Evolutionary conservation across 1,140 invertebrate genomes (phyloP), one percentile per base, ranked within the genome.

Genomic region (Cydia strobilella): DNA sequence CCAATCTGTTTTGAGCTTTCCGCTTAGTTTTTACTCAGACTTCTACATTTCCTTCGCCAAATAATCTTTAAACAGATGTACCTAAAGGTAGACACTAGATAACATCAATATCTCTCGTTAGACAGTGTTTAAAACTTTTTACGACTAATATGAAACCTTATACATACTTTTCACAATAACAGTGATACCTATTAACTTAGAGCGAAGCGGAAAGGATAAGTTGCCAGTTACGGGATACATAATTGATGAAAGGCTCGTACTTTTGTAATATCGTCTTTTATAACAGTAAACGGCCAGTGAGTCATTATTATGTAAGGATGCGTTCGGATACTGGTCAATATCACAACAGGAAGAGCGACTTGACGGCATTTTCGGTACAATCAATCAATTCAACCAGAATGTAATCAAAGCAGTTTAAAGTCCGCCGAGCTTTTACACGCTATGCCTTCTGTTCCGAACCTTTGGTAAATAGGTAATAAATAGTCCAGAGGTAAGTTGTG

Each of bases 151-250:
- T 23, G 4, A 23, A 23, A n/a, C 7, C 54, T 20, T 59, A 7
- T n/a, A n/a, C n/a, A 18, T 51, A 51, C 20, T 9, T n/a, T 12
- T 0, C 4, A 59, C 54, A 59, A 59, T 23, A 59, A 59, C 54
- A 59, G 23, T 23, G 7, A 59, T 59, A n/a, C n/a, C n/a, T n/a
- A 59, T 59, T 59, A 59, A 59, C 4, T 59, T 59, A 0, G n/a
- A n/a, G 2, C 54, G 54, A 59, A 7, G 54, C 54, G 54, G 54
- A 59, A 59, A 20, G 54, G 54, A 59, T 59, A 59, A 59, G 54
- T 59, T 59, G 51, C 54, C 20, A 59, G 51, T 59, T 59, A 59
- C 15, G 54, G 54, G 20, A 59, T 59, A 59, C 54, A 59, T 23
- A 59, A 59, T 59, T 20, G 54, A 59, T 59, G 54, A 59, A 59